phyloP scores from a whole-genome alignment of 2,113 vertebrate species.

The Cynopterus brachyotis region DNA sequence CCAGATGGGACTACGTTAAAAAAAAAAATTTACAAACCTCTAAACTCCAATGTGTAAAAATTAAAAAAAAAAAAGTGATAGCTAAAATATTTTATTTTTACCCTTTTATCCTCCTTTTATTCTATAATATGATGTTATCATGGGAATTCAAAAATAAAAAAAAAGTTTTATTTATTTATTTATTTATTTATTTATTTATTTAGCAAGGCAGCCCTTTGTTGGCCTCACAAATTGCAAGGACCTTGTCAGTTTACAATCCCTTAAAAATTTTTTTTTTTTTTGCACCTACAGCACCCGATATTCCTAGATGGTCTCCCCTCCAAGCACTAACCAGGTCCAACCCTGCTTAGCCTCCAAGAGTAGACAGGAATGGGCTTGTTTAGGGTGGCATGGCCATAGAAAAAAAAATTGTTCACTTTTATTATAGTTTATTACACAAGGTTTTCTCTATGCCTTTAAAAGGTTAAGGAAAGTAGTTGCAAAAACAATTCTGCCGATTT shows the following conservation, averaged over 20 bases:
- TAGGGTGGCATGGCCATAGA: no score
- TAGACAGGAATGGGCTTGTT: no score
- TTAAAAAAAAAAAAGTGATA: not conserved
- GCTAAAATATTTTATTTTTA: not conserved
- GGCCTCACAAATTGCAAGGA: no score
- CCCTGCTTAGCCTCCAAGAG: no score
- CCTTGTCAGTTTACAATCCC: no score
- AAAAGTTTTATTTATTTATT: not conserved
- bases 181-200: no score
- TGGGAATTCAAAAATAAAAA: constrained; percentile 16
- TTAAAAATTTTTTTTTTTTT: no score
- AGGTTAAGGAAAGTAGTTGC: not conserved
- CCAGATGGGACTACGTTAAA: not conserved
- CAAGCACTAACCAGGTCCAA: no score
- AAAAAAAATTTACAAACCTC: not conserved
- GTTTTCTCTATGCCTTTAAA: not conserved
- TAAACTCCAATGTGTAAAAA: not conserved
- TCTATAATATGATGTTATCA: not conserved
- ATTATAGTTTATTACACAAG: not conserved
- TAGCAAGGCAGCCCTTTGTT: no score
- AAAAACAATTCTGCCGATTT: not conserved
- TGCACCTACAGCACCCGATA: no score
- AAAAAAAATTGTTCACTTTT: not conserved
- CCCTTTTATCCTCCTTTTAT: constrained; percentile 1
- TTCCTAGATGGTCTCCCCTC: no score